Evolutionary conservation across 2,888 invertebrate genomes (phyloP).

Genomic region (Coremacera marginata): DNA sequence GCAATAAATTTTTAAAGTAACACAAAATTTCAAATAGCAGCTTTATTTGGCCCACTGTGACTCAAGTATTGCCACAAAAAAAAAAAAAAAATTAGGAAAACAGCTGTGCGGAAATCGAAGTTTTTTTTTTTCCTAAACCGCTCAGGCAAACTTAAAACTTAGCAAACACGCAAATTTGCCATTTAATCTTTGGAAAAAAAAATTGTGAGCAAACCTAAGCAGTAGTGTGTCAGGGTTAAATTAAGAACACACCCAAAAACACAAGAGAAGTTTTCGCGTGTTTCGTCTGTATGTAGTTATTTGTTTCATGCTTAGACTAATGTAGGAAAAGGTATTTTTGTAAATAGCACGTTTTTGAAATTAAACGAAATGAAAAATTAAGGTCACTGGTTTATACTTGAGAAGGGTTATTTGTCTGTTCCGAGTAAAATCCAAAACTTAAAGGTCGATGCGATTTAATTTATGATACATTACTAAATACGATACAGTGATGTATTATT

Average conservation of each 20-base stretch:
- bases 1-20: too few relatives aligned
- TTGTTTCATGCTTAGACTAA: neutral
- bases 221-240: slow-evolving; percentile 34
- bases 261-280: slow-evolving; percentile 6
- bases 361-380: too few relatives aligned
- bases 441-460: too few relatives aligned
- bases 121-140: slow-evolving; percentile 3
- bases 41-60: slow-evolving; percentile 18
- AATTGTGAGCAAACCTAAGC: neutral
- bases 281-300: slow-evolving; percentile 21
- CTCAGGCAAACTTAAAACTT: slow-evolving; percentile 13
- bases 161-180: slow-evolving; percentile 57
- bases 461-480: too few relatives aligned
- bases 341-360: too few relatives aligned
- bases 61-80: neutral
- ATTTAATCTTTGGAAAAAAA: too few relatives aligned
- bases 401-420: too few relatives aligned
- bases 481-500: too few relatives aligned
- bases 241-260: slow-evolving; percentile 15
- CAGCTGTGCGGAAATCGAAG: slow-evolving; percentile 29
- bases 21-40: too few relatives aligned
- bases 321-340: too few relatives aligned
- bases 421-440: too few relatives aligned
- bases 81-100: slow-evolving; percentile 38
- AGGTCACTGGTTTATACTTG: too few relatives aligned